Conservation (phyloP, 2,113 vertebrate species). For the Ranitomeya imitator region DNA sequence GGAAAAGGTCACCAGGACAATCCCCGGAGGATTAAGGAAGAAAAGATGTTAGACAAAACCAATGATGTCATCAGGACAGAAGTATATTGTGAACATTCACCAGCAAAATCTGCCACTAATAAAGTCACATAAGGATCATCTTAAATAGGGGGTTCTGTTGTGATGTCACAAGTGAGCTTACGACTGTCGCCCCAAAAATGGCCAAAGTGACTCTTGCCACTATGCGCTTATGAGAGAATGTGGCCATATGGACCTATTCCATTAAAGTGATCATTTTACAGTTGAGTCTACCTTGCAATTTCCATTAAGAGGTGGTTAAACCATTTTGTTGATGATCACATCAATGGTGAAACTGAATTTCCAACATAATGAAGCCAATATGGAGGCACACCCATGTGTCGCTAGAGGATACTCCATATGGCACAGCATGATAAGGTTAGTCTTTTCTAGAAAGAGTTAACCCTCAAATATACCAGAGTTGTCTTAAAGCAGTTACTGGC, state of each 20-base stretch:
- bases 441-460: background rate
- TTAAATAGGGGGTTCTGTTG: too few relatives aligned
- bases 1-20: background rate
- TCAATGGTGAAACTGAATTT: background rate
- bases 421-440: background rate
- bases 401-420: background rate
- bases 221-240: background rate
- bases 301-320: too few relatives aligned
- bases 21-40: background rate
- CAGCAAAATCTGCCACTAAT: background rate
- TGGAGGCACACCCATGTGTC: background rate
- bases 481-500: slow-evolving; percentile 6
- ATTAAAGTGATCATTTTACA: background rate
- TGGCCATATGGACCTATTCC: background rate
- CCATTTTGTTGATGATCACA: background rate
- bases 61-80: background rate
- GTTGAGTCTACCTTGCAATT: background rate
- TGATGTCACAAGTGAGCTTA: background rate
- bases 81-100: background rate
- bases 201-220: background rate
- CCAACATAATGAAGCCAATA: background rate
- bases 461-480: background rate
- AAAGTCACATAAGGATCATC: too few relatives aligned
- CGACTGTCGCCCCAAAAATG: background rate
- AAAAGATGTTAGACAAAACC: background rate